A percentile compares a stretch with the other conserved stretches of the same genome.
Evolutionary conservation across 1,140 invertebrate genomes (phyloP).

Genomic region (Monomorium pharaonis): DNA sequence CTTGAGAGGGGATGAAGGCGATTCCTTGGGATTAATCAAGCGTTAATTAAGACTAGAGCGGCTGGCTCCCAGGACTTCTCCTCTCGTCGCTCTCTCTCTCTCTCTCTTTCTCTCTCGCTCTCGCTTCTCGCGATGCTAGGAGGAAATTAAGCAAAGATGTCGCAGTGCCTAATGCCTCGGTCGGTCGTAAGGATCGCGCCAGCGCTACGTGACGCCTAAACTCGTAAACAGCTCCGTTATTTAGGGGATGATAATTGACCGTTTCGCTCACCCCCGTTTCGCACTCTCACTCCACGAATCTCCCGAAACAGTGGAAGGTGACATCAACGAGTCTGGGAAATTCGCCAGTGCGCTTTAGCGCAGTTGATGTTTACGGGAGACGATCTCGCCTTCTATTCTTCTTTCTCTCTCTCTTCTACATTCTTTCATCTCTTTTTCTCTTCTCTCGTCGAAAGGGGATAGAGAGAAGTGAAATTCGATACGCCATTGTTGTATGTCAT

Average conservation of each 20-base stretch:
- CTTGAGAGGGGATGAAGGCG: slow-evolving; percentile 24
- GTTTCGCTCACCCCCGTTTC: slow-evolving; percentile 54
- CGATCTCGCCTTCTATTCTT: slow-evolving; percentile 25
- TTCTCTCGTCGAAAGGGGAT: slow-evolving; percentile 34
- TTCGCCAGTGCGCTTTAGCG: slow-evolving; percentile 48
- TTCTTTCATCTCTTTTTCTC: background rate
- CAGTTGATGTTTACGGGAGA: slow-evolving; percentile 62
- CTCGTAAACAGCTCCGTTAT: slow-evolving; percentile 77
- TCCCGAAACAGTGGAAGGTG: slow-evolving; percentile 58
- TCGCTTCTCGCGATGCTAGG: slow-evolving; percentile 64
- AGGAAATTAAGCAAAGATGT: slow-evolving; percentile 80
- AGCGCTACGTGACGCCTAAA: slow-evolving; percentile 55
- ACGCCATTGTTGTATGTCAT: slow-evolving; percentile 60
- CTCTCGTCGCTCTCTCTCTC: slow-evolving; percentile 62
- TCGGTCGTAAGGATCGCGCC: slow-evolving; percentile 61
- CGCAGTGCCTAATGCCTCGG: slow-evolving; percentile 70
- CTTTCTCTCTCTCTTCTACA: slow-evolving; percentile 31
- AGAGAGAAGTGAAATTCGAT: slow-evolving; percentile 66
- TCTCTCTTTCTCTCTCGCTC: no score
- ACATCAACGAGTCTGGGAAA: slow-evolving; percentile 64
- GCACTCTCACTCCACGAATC: slow-evolving; percentile 51
- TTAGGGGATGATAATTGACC: slow-evolving; percentile 78
- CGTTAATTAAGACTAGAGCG: slow-evolving; percentile 71
- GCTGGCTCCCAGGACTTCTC: slow-evolving; percentile 29
- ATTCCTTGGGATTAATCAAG: slow-evolving; percentile 76